Base-by-base conservation (phyloP, 1,140 invertebrate genomes). In the Drosophila navojoa region DNA sequence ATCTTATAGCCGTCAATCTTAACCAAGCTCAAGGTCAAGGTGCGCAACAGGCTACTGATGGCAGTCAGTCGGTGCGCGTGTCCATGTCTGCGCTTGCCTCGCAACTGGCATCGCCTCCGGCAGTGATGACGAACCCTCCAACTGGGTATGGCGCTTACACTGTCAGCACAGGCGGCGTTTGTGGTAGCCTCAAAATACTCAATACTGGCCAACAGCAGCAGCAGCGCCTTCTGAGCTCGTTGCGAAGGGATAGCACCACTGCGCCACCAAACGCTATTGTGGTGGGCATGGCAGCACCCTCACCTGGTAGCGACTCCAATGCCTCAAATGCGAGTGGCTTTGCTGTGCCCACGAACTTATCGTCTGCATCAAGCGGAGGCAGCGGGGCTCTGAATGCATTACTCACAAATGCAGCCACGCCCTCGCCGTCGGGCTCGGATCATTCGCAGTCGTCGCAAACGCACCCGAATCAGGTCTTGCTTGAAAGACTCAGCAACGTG, bases 1-100 rank as follows among this genome's bases (percentile, higher is more conserved):
- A 93, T 72, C 69, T 93, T 29, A 93, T 93, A 62, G 90, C 93
- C 0, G 87, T 93, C 1, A 93, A 93, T 74, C 86, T 92, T 11
- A 90, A 91, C 45, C 90, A 90, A 42, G 38, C 76, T 6, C 69
- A 63, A 57, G 40, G 49, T 16, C 76, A 72, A 9, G 52, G 45
- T 0, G 81, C 91, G 29, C 77, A 85, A 35, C 72, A 85, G 53
- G 11, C 75, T 1, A 40, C 22, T 1, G 81, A 81, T 53, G 81
- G 72, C 0, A 71, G 60, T 3, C 85, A 90, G 35, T 91, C 82
- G 27, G 90, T 92, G 19, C 78, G 91, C 4, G 91, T 92, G 9
- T 91, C 90, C 38, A 91, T 93, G 89, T 91, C 92, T 5, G 92
- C 91, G 3, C 68, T 92, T 19, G 92, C 92, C 16, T 91, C 92